phyloP scores from a whole-genome alignment of 1,140 invertebrate species.

The Sipha flava region DNA sequence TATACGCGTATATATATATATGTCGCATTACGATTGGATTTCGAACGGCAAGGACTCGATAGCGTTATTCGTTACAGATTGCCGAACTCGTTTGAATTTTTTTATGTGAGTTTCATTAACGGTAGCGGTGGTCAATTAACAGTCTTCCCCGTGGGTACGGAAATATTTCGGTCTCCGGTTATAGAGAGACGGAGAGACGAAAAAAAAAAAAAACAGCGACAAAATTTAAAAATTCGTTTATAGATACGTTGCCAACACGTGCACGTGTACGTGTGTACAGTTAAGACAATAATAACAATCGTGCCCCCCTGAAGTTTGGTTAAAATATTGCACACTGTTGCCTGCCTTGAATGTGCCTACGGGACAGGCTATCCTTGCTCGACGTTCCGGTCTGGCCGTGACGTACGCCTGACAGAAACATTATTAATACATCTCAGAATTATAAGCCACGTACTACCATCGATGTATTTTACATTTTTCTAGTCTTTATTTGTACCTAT shows the following conservation, averaged over 20 bases:
- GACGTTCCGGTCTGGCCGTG: not conserved
- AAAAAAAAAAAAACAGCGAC: no score
- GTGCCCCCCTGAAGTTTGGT: not conserved
- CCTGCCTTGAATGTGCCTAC: constrained; percentile 1
- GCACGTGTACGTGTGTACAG: no score
- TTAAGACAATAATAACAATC: not conserved
- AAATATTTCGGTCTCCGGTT: no score
- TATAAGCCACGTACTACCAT: not conserved
- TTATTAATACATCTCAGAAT: not conserved
- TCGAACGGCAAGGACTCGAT: not conserved
- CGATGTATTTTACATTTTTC: not conserved
- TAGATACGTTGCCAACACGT: no score
- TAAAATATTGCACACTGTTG: not conserved
- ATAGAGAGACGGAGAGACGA: no score
- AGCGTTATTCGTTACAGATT: not conserved
- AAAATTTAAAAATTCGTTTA: no score
- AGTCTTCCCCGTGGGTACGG: no score
- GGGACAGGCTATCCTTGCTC: constrained; percentile 9
- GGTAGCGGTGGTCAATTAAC: no score
- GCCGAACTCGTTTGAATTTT: no score
- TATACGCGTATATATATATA: no score
- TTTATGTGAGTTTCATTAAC: no score
- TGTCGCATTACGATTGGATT: no score
- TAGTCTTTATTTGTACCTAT: not conserved
- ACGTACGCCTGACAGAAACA: not conserved